Conservation (phyloP, 2,888 invertebrate genomes). For the Phyto melanocephala region DNA sequence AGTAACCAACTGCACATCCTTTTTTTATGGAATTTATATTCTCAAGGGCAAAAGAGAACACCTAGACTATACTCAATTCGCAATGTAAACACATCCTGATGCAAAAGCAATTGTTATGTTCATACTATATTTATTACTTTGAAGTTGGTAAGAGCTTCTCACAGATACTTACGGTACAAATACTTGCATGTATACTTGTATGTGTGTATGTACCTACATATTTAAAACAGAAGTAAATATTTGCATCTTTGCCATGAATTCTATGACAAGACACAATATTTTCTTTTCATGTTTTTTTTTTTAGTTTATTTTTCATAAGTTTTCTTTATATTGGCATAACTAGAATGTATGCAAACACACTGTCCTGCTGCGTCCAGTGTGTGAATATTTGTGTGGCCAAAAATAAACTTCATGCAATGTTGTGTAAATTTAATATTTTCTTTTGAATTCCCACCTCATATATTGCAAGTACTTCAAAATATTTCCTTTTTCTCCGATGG, state of each 20-base stretch:
- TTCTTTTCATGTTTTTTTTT: conserved; percentile 11
- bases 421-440: neutral
- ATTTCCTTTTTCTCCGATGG: neutral
- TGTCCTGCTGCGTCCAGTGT: conserved; percentile 44
- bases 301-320: neutral
- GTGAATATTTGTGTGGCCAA: conserved; percentile 23
- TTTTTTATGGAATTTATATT: conserved; percentile 1
- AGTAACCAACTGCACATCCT: neutral
- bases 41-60: conserved; percentile 21
- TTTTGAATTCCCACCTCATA: conserved; percentile 20
- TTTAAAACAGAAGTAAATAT: conserved; percentile 56
- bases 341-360: neutral
- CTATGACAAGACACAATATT: conserved; percentile 36
- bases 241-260: conserved; percentile 54
- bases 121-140: conserved; percentile 44
- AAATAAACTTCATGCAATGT: neutral
- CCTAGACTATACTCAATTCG: conserved; percentile 39
- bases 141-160: neutral
- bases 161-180: neutral
- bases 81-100: conserved; percentile 30
- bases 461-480: conserved; percentile 17
- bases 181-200: neutral
- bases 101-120: conserved; percentile 36
- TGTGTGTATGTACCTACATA: neutral
- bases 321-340: conserved; percentile 10